Conservation (phyloP, 1,140 invertebrate species). For the Paraescarpia echinospica region DNA sequence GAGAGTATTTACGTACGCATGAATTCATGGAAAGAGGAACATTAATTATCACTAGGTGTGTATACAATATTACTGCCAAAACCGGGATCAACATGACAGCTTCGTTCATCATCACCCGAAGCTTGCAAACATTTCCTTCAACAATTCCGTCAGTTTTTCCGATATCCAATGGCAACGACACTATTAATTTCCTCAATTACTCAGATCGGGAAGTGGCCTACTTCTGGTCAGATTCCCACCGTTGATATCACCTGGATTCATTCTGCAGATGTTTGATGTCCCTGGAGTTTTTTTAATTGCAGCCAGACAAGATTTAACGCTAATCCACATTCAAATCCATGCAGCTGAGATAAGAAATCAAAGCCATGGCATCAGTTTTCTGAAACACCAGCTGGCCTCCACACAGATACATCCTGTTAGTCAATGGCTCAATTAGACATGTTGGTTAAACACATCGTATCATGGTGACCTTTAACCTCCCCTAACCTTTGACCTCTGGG, state of each 20-base stretch:
- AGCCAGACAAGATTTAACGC: not conserved
- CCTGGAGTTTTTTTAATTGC: not conserved
- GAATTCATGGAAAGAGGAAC: too few relatives aligned
- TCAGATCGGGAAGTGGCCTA: not conserved
- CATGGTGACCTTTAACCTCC: not conserved
- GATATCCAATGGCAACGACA: not conserved
- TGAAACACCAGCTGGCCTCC: not conserved
- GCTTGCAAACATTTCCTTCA: not conserved
- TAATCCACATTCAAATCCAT: too few relatives aligned
- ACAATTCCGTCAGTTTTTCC: not conserved
- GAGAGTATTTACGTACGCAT: too few relatives aligned
- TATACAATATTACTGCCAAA: not conserved
- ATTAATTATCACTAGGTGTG: not conserved
- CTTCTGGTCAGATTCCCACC: not conserved
- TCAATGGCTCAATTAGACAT: not conserved
- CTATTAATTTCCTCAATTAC: not conserved
- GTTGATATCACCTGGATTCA: not conserved
- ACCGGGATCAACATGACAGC: not conserved
- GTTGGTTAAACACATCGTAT: not conserved
- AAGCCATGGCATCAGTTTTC: not conserved
- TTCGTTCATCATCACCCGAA: not conserved
- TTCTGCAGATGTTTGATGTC: not conserved
- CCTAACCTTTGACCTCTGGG: not conserved
- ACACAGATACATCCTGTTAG: not conserved
- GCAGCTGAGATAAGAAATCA: not conserved